Base-by-base conservation (phyloP, 1,140 invertebrate genomes). In the Parasteatoda tepidariorum region DNA sequence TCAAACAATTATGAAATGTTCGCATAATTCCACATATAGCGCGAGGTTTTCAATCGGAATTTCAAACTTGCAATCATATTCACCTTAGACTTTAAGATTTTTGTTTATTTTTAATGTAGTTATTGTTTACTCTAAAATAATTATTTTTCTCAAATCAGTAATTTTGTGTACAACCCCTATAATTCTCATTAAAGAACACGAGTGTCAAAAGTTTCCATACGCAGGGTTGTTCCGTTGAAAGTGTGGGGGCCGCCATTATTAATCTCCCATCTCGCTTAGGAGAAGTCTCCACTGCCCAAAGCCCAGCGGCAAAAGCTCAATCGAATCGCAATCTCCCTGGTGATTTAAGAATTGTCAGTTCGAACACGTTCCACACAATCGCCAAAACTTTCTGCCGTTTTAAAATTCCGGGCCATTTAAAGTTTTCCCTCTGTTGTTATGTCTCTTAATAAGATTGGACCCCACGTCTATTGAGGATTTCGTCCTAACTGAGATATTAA, bases 401-500 rank as follows among this genome's bases (percentile, higher is more conserved):
- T 79, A 79, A 79, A 79, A 79, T 79, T 79, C 76, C 54, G 26
- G 24, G 22, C 41, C 76, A 79, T 79, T 79, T 79, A 79, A 79
- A 79, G 76, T 68, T 78, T 78, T n/a, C 34, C 59, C 70, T 57
- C 54, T 73, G 70, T 73, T 73, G 55, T 28, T n/a, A n/a, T n/a
- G n/a, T 54, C 70, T 24, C 5, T 26, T 66, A 78, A 78, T 78
- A 66, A 78, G 61, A 78, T 78, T 78, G 74, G 59, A 54, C 54
- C 55, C 67, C 38, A 18, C 11, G 13, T 68, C 76, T 68, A 68
- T 31, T 33, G 76, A 79, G 76, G 76, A 79, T 79, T 79, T 79
- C 38, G 64, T 68, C 48, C 76, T 79, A 79, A 79, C 76, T 79
- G 30, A 79, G 76, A 79, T 79, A 79, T 79, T 79, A 79, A 79